These are phyloP conservation scores for Onychomys leucogaster DNA, from an alignment of 2,797 vertebrate species.

Conservation along the genomic window DNA sequence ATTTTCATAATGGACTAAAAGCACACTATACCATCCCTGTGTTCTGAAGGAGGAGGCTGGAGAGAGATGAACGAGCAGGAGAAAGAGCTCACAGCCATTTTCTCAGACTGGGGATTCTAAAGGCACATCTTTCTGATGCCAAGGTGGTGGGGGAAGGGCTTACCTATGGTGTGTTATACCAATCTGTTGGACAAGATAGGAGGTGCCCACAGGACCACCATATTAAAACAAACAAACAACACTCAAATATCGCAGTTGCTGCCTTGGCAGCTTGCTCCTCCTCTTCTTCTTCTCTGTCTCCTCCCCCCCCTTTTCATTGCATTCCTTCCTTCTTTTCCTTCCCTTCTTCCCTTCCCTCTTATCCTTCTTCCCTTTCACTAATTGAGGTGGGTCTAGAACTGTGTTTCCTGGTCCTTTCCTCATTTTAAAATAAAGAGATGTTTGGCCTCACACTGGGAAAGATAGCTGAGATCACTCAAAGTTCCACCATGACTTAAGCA, in stretches of 20 bases:
- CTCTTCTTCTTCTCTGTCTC: not conserved
- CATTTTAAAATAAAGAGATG: not conserved
- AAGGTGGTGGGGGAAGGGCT: not conserved
- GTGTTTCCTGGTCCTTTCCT: not conserved
- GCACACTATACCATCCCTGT: not conserved
- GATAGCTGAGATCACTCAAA: not conserved
- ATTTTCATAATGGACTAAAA: not conserved
- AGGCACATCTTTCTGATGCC: not conserved
- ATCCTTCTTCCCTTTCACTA: not conserved
- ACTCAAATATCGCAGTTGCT: not conserved
- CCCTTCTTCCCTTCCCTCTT: not conserved
- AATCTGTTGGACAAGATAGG: not conserved
- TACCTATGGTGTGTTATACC: not conserved
- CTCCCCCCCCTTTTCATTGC: too few relatives aligned
- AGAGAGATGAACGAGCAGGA: not conserved
- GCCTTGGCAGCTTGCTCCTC: not conserved
- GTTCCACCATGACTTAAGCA: not conserved
- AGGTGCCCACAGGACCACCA: not conserved
- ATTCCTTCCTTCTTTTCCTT: not conserved
- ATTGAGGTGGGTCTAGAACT: not conserved
- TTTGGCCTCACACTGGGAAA: not conserved
- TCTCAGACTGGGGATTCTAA: not conserved
- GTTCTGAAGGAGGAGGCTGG: conserved; percentile 1
- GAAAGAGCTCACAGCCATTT: not conserved
- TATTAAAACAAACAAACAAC: not conserved